These are phyloP conservation scores for Acanthopleura granulata DNA, from an alignment of 2,888 invertebrate genomes.

Conservation along the genomic window DNA sequence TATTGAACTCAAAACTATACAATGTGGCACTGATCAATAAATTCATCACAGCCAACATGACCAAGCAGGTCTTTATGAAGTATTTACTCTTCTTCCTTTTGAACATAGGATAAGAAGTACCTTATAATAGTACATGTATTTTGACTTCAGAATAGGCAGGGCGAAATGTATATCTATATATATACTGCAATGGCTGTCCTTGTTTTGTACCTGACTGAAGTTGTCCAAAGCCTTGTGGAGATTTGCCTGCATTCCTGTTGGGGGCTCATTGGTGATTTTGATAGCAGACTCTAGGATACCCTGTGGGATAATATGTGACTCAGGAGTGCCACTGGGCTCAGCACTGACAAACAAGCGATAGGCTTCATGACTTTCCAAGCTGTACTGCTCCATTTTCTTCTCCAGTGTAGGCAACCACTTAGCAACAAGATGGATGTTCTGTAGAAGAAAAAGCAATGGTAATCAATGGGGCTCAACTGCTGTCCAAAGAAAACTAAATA, in stretches of 20 bases:
- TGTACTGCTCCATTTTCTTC: conserved; percentile 90
- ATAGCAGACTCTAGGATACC: conserved; percentile 96
- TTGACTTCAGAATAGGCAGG: neutral
- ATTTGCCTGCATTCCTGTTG: conserved; percentile 96
- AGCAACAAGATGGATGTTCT: conserved; percentile 95
- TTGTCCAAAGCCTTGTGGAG: conserved; percentile 95
- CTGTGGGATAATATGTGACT: conserved; percentile 94
- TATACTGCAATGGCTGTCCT: neutral
- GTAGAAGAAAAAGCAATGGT: conserved; percentile 57
- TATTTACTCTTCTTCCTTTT: no score
- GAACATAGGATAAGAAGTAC: no score
- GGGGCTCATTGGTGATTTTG: conserved; percentile 97
- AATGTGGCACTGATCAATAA: no score
- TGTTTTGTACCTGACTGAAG: conserved; percentile 80
- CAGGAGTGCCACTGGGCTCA: conserved; percentile 89
- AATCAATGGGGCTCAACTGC: neutral
- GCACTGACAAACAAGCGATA: conserved; percentile 95
- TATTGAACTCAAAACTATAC: no score
- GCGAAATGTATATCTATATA: neutral
- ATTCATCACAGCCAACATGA: no score
- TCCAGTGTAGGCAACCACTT: conserved; percentile 93
- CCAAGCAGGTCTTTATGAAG: no score
- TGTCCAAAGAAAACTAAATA: no score
- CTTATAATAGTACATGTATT: no score
- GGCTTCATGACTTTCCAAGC: conserved; percentile 82